These are phyloP conservation scores for Tiaroga cobitis DNA, from an alignment of 2,797 vertebrate genomes.

Conservation along the genomic window DNA sequence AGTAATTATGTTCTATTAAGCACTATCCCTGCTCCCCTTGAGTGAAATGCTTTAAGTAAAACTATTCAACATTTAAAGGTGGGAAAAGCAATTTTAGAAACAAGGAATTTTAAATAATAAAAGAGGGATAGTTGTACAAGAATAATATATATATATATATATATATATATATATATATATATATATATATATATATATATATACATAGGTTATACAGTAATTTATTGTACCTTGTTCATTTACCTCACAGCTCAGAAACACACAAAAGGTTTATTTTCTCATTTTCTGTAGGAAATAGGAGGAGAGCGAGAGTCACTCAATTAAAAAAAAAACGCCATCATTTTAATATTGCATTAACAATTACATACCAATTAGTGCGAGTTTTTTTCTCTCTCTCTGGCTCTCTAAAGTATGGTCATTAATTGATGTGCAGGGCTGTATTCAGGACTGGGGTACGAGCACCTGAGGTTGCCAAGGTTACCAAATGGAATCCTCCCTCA, in stretches of 20 bases:
- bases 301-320: background rate
- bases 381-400: conserved; percentile 16
- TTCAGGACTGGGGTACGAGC: conserved; percentile 71
- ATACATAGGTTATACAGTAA: background rate
- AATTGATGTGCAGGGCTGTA: conserved; percentile 69
- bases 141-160: no score
- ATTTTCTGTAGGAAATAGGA: conserved; percentile 10
- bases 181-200: no score
- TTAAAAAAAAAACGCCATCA: conserved; percentile 24
- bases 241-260: background rate
- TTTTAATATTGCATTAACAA: conserved; percentile 57
- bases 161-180: no score
- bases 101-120: background rate
- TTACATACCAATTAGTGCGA: conserved; percentile 57
- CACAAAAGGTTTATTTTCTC: conserved; percentile 13
- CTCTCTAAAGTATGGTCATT: conserved; percentile 55
- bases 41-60: conserved; percentile 24
- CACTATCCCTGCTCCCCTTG: conserved; percentile 52
- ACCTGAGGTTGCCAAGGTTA: conserved; percentile 99
- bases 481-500: conserved; percentile 92
- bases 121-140: background rate
- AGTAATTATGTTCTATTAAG: conserved; percentile 72
- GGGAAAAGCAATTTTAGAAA: background rate
- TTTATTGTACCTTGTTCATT: background rate
- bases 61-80: background rate